Conservation (phyloP, 1,140 invertebrate genomes). For the Sarcophaga bullata region DNA sequence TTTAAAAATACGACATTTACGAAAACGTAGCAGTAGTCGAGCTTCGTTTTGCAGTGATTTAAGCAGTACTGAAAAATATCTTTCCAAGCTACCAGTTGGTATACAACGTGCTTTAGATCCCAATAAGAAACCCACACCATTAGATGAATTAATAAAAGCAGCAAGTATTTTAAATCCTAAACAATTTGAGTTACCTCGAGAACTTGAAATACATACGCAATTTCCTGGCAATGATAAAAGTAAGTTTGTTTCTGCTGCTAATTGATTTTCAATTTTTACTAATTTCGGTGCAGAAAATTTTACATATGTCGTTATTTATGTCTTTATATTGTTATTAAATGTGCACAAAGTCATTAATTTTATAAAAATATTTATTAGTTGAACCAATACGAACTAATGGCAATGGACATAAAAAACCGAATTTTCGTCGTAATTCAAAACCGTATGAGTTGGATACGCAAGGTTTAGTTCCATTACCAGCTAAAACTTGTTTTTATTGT, state of each 20-base stretch:
- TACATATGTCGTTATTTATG: neutral
- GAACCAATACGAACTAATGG: slow-evolving; percentile 51
- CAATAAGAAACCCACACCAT: slow-evolving; percentile 70
- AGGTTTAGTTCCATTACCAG: slow-evolving; percentile 83
- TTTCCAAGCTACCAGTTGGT: slow-evolving; percentile 56
- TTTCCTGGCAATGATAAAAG: slow-evolving; percentile 86
- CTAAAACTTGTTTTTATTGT: slow-evolving; percentile 85
- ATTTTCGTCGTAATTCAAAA: slow-evolving; percentile 60
- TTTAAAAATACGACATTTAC: slow-evolving; percentile 60
- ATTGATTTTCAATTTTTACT: neutral
- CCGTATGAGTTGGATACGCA: slow-evolving; percentile 79
- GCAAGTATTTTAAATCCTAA: slow-evolving; percentile 86
- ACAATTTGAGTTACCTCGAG: slow-evolving; percentile 87
- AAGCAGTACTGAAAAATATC: slow-evolving; percentile 59
- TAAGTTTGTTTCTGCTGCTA: slow-evolving; percentile 49
- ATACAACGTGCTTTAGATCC: slow-evolving; percentile 59
- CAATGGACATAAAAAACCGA: slow-evolving; percentile 53
- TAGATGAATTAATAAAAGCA: slow-evolving; percentile 82
- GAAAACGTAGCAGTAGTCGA: slow-evolving; percentile 62
- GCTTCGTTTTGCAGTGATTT: slow-evolving; percentile 47
- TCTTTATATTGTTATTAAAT: neutral
- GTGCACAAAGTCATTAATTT: no score
- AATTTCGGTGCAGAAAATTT: neutral
- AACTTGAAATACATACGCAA: slow-evolving; percentile 78
- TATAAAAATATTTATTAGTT: slow-evolving; percentile 37